These are phyloP conservation scores for Forbesichthys agassizii DNA, from an alignment of 2,113 vertebrate genomes.

Conservation along the genomic window DNA sequence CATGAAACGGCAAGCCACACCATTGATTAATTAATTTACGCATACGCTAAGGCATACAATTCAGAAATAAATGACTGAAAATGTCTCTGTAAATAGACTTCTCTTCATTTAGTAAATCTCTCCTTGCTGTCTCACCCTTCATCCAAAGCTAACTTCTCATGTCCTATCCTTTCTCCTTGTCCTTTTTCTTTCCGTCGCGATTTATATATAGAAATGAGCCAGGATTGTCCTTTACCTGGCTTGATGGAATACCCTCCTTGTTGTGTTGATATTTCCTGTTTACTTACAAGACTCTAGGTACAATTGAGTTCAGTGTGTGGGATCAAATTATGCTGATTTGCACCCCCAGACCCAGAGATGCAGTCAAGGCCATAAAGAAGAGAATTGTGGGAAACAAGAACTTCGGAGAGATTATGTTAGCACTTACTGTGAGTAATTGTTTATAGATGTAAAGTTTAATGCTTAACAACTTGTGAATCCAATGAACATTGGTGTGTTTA, in stretches of 20 bases:
- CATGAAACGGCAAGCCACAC: slow-evolving; percentile 15
- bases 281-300: neutral
- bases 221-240: no score
- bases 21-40: slow-evolving; percentile 52
- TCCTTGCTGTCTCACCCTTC: slow-evolving; percentile 4
- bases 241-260: no score
- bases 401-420: slow-evolving; percentile 94
- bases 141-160: slow-evolving; percentile 9
- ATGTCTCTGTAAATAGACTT: slow-evolving; percentile 22
- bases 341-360: slow-evolving; percentile 87
- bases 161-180: slow-evolving; percentile 19
- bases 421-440: slow-evolving; percentile 83
- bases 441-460: neutral
- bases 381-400: slow-evolving; percentile 93
- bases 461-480: no score
- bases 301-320: neutral
- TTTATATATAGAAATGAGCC: no score
- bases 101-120: slow-evolving; percentile 6
- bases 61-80: slow-evolving; percentile 27
- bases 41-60: slow-evolving; percentile 33
- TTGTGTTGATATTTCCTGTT: no score
- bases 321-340: neutral
- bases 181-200: no score
- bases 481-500: no score
- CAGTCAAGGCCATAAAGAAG: slow-evolving; percentile 91